Percentiles rank a stretch among this genome's conserved stretches.
These are phyloP conservation scores for Caenorhabditis remanei DNA, from an alignment of 1,140 invertebrate species.

Conservation along the genomic window DNA sequence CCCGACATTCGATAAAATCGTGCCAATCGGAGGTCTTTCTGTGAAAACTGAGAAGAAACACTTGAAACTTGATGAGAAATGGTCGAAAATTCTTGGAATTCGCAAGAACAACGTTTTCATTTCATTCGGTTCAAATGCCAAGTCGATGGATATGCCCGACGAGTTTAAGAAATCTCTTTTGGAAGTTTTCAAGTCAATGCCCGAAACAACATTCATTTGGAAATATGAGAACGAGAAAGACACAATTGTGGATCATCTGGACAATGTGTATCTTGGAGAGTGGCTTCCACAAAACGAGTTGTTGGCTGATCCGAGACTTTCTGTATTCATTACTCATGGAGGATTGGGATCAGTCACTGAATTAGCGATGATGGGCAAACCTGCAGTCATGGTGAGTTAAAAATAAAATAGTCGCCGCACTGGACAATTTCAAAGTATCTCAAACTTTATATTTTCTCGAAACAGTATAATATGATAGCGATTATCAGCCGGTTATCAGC, in stretches of 20 bases:
- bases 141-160: conserved; percentile 65
- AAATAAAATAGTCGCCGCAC: neutral
- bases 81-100: conserved; percentile 6
- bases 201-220: conserved; percentile 70
- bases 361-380: conserved; percentile 51
- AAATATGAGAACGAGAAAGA: conserved; percentile 70
- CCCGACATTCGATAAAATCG: conserved; percentile 65
- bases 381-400: conserved; percentile 77
- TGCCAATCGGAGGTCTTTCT: conserved; percentile 67
- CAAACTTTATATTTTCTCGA: too few relatives aligned
- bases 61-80: conserved; percentile 59
- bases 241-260: neutral
- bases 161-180: conserved; percentile 61
- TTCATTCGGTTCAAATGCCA: conserved; percentile 70
- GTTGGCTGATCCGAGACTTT: conserved; percentile 39
- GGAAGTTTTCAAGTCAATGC: conserved; percentile 48
- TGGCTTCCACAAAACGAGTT: conserved; percentile 71
- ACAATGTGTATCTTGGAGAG: conserved; percentile 66
- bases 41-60: conserved; percentile 23
- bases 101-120: conserved; percentile 65
- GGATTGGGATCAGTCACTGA: conserved; percentile 86
- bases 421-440: too few relatives aligned
- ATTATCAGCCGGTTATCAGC: too few relatives aligned
- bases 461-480: too few relatives aligned
- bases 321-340: conserved; percentile 85